phyloP scores from a whole-genome alignment of 2,797 vertebrate genomes.

The Sebastes aleutianus region DNA sequence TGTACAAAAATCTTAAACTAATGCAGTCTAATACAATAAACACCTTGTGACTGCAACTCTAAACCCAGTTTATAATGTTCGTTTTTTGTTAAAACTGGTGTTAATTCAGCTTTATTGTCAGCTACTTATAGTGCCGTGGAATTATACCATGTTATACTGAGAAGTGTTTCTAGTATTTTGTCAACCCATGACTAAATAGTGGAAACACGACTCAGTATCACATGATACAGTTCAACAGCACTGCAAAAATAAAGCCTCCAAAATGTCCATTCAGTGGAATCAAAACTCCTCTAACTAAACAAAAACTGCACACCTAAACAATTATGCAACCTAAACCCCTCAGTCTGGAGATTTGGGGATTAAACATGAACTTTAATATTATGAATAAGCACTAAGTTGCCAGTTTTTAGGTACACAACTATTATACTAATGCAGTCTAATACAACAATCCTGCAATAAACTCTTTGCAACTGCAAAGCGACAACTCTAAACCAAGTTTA shows the following conservation, averaged over 20 bases:
- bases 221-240: not conserved
- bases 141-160: not conserved
- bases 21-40: not conserved
- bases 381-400: not conserved
- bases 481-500: not conserved
- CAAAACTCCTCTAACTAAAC: not conserved
- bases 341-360: not conserved
- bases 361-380: not conserved
- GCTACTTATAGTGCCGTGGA: not conserved
- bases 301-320: not conserved
- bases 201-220: not conserved
- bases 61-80: not conserved
- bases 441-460: not conserved
- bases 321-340: not conserved
- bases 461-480: not conserved
- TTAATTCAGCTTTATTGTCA: not conserved
- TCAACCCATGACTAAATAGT: not conserved
- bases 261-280: not conserved
- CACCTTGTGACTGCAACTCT: not conserved
- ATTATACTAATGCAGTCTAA: not conserved
- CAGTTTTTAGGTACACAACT: not conserved
- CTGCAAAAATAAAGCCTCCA: not conserved
- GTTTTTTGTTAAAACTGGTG: not conserved
- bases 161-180: not conserved
- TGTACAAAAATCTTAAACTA: not conserved